Evolutionary conservation across 2,797 vertebrate species (phyloP), one percentile per base, ranked within the genome.

Genomic region (Crocidura indochinensis): DNA sequence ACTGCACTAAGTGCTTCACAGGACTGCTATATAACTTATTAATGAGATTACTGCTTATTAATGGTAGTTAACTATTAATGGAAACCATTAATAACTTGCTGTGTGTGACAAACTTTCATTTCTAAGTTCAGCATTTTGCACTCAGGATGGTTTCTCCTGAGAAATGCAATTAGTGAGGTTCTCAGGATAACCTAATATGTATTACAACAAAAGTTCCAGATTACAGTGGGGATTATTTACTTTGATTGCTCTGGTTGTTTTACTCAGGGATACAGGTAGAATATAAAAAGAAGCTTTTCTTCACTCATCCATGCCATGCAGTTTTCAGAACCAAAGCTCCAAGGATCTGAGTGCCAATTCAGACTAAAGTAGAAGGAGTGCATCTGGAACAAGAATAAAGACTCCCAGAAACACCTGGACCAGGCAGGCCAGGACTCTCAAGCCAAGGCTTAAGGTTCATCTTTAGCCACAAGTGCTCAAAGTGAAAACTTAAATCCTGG

Each of bases 1-100:
- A 64, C 3, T 29, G 2, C n/a, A 73, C 71, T 72, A 62, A 84
- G 14, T 62, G 49, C 51, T 83, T 85, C 88, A 81, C 8, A 69
- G n/a, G n/a, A 93, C 84, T 5, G 71, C 17, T 31, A 76, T 91
- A 51, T 91, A 60, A 93, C 71, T 88, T 94, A 87, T 85, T 79
- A 71, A 77, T 74, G 84, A 82, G 67, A 88, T 64, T 93, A 87
- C 4, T 88, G 47, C 44, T 91, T 91, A 92, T 83, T 92, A 81
- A 84, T 87, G n/a, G 17, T 26, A 73, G 91, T 75, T 78, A 79
- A 91, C 78, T 73, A 93, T 83, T 93, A 51, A 93, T 68, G 26
- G 38, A 9, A 92, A 89, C 46, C 67, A 15, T 72, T 74, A 88
- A 17, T 89, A 95, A 85, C 78, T 47, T 91, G 20, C 74, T 72